Conservation (phyloP, 2,113 vertebrate species). For the Bombycilla garrulus region DNA sequence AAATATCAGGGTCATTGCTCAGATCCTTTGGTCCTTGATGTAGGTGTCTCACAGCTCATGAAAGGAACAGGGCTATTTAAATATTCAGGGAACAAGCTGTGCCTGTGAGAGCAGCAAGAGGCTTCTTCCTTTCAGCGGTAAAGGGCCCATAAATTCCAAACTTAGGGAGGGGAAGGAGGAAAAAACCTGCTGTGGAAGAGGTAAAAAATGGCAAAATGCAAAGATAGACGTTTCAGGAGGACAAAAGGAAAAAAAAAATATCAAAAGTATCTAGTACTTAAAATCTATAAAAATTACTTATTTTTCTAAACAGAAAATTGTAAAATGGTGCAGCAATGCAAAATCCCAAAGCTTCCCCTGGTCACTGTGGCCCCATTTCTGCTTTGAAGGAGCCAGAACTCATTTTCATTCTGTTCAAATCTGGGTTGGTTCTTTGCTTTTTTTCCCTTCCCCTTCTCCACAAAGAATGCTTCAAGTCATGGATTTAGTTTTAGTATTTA, state of each 20-base stretch:
- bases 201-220: not conserved
- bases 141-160: not conserved
- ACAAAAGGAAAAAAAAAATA: not conserved
- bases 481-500: not conserved
- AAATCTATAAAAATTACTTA: not conserved
- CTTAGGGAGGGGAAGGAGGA: not conserved
- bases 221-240: not conserved
- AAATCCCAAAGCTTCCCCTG: not conserved
- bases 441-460: not conserved
- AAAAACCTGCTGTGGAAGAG: not conserved
- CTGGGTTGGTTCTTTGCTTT: rapidly evolving
- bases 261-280: not conserved
- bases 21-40: constrained; percentile 24
- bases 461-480: not conserved
- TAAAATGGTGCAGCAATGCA: not conserved
- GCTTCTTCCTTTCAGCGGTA: not conserved
- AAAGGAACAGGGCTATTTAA: constrained; percentile 15
- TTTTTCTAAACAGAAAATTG: not conserved
- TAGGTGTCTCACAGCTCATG: not conserved
- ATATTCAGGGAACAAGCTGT: not conserved
- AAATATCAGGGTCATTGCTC: constrained; percentile 22
- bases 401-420: not conserved
- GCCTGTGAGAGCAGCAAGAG: not conserved
- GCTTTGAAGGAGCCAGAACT: not conserved
- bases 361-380: not conserved